A percentile compares a stretch with the other conserved stretches of the same genome.
Conservation (phyloP, 1,140 invertebrate genomes). For the Periplaneta americana region DNA sequence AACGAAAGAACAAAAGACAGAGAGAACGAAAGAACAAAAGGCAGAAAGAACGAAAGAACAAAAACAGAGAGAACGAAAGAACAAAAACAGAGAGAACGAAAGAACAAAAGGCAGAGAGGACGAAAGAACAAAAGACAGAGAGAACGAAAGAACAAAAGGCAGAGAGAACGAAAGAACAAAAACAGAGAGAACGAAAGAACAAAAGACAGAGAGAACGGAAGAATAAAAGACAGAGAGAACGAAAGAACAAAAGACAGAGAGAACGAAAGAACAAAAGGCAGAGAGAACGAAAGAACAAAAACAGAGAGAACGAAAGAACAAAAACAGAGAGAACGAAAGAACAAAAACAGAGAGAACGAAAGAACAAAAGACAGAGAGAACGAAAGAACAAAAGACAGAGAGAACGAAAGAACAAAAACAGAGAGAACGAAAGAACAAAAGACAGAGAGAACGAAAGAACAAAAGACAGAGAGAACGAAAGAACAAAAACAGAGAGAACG, state of each 20-base stretch:
- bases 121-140: too few species aligned
- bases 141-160: too few species aligned
- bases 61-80: neutral
- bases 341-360: neutral
- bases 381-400: neutral
- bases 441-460: neutral
- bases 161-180: too few species aligned
- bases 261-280: neutral
- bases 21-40: neutral
- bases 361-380: neutral
- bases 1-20: neutral
- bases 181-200: neutral
- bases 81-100: neutral
- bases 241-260: neutral
- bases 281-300: neutral
- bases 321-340: neutral
- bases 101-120: neutral
- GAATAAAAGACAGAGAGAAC: neutral
- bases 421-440: neutral
- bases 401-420: neutral
- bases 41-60: neutral
- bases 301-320: neutral
- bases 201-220: neutral
- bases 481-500: neutral
- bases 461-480: neutral